Base-by-base conservation (phyloP, 2,797 vertebrate species). In the Etheostoma nigrum region DNA sequence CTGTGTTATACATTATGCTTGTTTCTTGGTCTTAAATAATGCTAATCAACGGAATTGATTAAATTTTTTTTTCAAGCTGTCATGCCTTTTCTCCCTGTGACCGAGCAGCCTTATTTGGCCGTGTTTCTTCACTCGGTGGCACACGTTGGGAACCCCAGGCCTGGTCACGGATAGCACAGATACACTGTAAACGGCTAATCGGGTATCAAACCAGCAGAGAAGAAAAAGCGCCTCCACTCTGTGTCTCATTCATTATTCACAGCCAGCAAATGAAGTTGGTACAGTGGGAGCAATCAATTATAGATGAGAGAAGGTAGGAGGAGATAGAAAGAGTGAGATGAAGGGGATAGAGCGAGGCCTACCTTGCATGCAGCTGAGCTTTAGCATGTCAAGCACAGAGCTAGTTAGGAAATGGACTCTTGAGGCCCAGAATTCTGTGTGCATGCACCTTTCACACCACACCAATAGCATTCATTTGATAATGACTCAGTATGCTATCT, bases 161-260 rank as follows among this genome's bases (percentile, higher is more conserved):
- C 82, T 59, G 83, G 89, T 90, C 89, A 90, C 65, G 64, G 88
- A 92, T 86, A 82, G 85, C 77, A 79, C 48, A 74, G 66, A 76
- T 86, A 84, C 74, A 83, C 87, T 79, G 84, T 86, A 86, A 90
- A 86, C 40, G 74, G 80, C 88, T 92, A 92, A 93, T 94, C 86
- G 78, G 79, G 86, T 90, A 89, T 93, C 91, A 94, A 93, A 92
- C 88, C 88, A 92, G 85, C 57, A 52, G 84, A 90, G 89, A 84
- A 85, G 84, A 88, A 91, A 91, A 93, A 89, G 85, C 44, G 57
- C 88, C 89, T 90, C 87, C 90, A 88, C 84, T 91, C 86, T 68
- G 79, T 92, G 90, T 93, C 93, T 94, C 93, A 95, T 95, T 93
- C 90, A 95, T 95, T 94, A 95, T 95, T 95, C 91, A 95, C 90